Percentiles rank a stretch among this genome's conserved stretches.
Conservation (phyloP, 2,797 vertebrate genomes). For the Champsocephalus gunnari region DNA sequence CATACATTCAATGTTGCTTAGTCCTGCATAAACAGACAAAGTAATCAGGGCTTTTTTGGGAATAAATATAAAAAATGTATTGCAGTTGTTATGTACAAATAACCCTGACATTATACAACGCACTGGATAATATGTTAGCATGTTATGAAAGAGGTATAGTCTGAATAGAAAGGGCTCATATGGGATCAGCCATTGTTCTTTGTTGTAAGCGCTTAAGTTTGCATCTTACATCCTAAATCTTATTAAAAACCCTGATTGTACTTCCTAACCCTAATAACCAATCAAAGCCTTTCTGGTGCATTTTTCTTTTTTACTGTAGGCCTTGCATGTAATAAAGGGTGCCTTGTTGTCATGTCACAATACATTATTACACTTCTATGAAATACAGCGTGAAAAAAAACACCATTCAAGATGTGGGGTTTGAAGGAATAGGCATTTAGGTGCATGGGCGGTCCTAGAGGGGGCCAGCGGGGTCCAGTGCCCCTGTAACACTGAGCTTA, state of each 20-base stretch:
- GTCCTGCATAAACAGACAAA: slow-evolving; percentile 69
- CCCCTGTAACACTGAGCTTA: no score
- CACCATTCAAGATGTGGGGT: background rate
- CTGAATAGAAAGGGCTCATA: slow-evolving; percentile 7
- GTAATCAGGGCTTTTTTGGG: slow-evolving; percentile 48
- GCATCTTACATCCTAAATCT: background rate
- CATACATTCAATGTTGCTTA: slow-evolving; percentile 63
- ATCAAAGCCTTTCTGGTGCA: background rate
- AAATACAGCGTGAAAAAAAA: background rate
- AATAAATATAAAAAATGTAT: slow-evolving; percentile 52
- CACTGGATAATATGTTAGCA: slow-evolving; percentile 14
- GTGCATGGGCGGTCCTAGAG: no score
- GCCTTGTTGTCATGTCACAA: background rate
- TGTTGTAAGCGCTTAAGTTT: background rate
- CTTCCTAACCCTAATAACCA: background rate
- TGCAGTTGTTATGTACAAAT: slow-evolving; percentile 42
- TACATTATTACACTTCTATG: background rate
- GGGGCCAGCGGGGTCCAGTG: no score
- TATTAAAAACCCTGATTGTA: no score
- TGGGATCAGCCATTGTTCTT: background rate
- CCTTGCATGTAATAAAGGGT: background rate
- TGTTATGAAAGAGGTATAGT: background rate
- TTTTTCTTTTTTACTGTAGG: no score
- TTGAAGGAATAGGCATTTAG: background rate
- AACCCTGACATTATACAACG: slow-evolving; percentile 34